Evolutionary conservation across 2,888 invertebrate genomes (phyloP).

Genomic region (Tyria jacobaeae): DNA sequence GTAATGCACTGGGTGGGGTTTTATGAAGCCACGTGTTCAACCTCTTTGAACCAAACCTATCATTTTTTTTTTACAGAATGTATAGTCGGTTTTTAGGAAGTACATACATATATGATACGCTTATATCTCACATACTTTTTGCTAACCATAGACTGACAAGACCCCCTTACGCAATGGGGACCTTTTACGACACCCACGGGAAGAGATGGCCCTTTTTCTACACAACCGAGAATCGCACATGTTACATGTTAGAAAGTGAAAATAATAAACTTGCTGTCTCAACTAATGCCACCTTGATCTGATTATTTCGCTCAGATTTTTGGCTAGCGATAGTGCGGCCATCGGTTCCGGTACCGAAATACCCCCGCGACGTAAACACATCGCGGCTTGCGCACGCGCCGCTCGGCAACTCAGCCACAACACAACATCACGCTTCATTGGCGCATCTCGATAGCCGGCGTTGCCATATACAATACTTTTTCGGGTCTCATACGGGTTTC

Average conservation of each 20-base stretch:
- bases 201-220: too few relatives aligned
- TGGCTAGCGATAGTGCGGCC: slow-evolving; percentile 72
- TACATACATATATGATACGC: too few relatives aligned
- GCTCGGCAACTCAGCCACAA: slow-evolving; percentile 36
- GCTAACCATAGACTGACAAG: too few relatives aligned
- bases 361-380: slow-evolving; percentile 76
- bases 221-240: slow-evolving; percentile 25
- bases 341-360: slow-evolving; percentile 81
- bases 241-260: slow-evolving; percentile 42
- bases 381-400: slow-evolving; percentile 44
- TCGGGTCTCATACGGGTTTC: background rate
- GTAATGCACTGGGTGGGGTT: background rate
- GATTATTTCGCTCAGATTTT: slow-evolving; percentile 74
- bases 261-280: slow-evolving; percentile 48
- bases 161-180: too few relatives aligned
- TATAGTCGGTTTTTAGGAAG: too few relatives aligned
- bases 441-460: slow-evolving; percentile 27
- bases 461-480: slow-evolving; percentile 2
- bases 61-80: too few relatives aligned
- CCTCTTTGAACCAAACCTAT: background rate
- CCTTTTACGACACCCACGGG: too few relatives aligned
- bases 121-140: too few relatives aligned
- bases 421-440: slow-evolving; percentile 41
- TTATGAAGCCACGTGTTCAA: background rate
- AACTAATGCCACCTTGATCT: slow-evolving; percentile 74